Base-by-base conservation (phyloP, 2,888 invertebrate species). In the Byasa hedistus region DNA sequence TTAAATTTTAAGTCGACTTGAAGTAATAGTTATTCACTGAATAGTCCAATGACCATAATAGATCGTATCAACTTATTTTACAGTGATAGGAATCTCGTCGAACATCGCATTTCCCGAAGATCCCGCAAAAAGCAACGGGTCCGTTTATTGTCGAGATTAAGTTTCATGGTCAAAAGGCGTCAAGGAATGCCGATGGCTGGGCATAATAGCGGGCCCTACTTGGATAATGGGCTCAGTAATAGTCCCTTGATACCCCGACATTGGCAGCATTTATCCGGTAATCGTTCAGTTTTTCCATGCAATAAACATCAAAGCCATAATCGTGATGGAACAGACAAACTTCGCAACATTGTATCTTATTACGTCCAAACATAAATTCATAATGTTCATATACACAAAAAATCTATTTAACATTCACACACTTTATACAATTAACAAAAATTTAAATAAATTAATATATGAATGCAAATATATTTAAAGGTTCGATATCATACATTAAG, bases 91-190 rank as follows among this genome's bases (percentile, higher is more conserved):
- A 23, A 61, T 52, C 60, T 3, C 39, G 61, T 65, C 10, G 19
- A 51, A 57, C 65, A 61, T 57, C 21, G 60, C 48, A 36, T 19
- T 52, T 22, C 19, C 51, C 39, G 22, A 32, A 15, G 23, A 36
- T 57, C 8, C 8, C 32, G 36, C 66, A 62, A 66, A 66, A 66
- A 66, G 57, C 36, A 54, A 51, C 32, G 12, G 56, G 21, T 44
- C 62, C 61, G 57, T 59, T 66, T 58, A 66, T 62, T 58, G 57
- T 57, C 19, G 27, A 66, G 54, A 66, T 66, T 58, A 62, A 58
- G 44, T 66, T 66, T 66, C 54, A 66, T 58, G 58, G 62, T 62
- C 15, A 59, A 66, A 44, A 59, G 54, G 66, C 59, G 66, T 62
- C 62, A 55, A 62, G 58, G 24, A 57, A 62, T 66, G 62, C 21